Conservation (phyloP, 2,888 invertebrate species). For the Labia minor region DNA sequence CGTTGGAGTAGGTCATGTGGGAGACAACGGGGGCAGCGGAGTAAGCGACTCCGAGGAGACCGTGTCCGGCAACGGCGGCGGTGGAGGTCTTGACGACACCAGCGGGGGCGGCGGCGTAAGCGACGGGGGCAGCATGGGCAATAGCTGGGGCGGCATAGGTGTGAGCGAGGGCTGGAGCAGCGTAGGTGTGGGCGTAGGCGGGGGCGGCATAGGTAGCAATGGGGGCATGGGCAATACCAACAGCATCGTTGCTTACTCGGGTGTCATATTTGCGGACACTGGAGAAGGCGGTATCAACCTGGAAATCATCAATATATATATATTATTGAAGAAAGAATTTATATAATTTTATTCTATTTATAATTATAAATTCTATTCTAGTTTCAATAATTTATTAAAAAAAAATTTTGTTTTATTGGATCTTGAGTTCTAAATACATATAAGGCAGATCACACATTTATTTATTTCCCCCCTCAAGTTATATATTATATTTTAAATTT, state of each 20-base stretch:
- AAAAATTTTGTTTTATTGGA: too few relatives aligned
- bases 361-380: too few relatives aligned
- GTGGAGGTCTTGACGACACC: conserved; percentile 26
- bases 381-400: too few relatives aligned
- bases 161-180: conserved; percentile 21
- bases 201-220: conserved; percentile 35
- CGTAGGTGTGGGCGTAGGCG: conserved; percentile 31
- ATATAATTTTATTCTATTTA: too few relatives aligned
- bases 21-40: conserved; percentile 50
- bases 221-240: conserved; percentile 33
- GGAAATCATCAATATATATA: not conserved
- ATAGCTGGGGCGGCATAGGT: conserved; percentile 23
- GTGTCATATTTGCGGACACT: conserved; percentile 49
- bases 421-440: too few relatives aligned
- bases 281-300: conserved; percentile 47
- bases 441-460: too few relatives aligned
- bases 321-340: too few relatives aligned
- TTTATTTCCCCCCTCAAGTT: too few relatives aligned
- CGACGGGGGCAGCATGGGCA: conserved; percentile 21
- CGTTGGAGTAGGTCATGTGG: conserved; percentile 49
- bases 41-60: conserved; percentile 47
- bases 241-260: conserved; percentile 46
- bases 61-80: conserved; percentile 23
- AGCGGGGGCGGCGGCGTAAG: conserved; percentile 25
- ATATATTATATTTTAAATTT: too few relatives aligned